Evolutionary conservation across 1,140 invertebrate genomes (phyloP).

Genomic region (Tetraneura akinire): DNA sequence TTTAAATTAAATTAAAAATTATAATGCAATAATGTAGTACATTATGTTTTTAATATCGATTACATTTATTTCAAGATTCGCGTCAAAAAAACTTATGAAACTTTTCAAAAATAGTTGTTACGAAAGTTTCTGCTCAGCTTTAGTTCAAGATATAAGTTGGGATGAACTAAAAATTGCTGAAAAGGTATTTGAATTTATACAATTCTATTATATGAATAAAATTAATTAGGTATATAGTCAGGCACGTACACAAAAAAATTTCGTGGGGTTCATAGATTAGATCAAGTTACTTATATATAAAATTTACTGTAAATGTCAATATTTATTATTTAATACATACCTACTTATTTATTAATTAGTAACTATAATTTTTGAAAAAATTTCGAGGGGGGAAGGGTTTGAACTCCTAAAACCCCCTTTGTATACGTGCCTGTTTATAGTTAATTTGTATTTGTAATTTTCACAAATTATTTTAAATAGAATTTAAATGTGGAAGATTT

Average conservation of each 20-base stretch:
- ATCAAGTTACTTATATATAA: too few relatives aligned
- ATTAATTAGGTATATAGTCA: too few relatives aligned
- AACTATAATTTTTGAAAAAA: not conserved
- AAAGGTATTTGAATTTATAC: slow-evolving; percentile 2
- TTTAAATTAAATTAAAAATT: too few relatives aligned
- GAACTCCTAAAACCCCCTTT: not conserved
- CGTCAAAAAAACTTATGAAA: slow-evolving; percentile 34
- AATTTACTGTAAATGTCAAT: too few relatives aligned
- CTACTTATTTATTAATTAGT: not conserved
- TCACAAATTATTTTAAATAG: not conserved
- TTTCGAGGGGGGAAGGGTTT: not conserved
- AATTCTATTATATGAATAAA: too few relatives aligned
- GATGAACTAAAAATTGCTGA: slow-evolving; percentile 25
- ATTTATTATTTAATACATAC: too few relatives aligned
- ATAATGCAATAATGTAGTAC: too few relatives aligned
- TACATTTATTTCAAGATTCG: not conserved
- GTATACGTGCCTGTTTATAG: not conserved
- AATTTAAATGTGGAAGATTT: slow-evolving; percentile 26
- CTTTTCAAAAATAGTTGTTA: slow-evolving; percentile 24
- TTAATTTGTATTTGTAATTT: not conserved
- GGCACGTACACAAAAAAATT: too few relatives aligned
- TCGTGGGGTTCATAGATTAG: too few relatives aligned
- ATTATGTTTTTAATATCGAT: too few relatives aligned
- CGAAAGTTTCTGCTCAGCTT: slow-evolving; percentile 26
- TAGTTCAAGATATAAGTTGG: slow-evolving; percentile 36